phyloP scores from a whole-genome alignment of 2,113 vertebrate genomes.

The Oreamnos americanus region DNA sequence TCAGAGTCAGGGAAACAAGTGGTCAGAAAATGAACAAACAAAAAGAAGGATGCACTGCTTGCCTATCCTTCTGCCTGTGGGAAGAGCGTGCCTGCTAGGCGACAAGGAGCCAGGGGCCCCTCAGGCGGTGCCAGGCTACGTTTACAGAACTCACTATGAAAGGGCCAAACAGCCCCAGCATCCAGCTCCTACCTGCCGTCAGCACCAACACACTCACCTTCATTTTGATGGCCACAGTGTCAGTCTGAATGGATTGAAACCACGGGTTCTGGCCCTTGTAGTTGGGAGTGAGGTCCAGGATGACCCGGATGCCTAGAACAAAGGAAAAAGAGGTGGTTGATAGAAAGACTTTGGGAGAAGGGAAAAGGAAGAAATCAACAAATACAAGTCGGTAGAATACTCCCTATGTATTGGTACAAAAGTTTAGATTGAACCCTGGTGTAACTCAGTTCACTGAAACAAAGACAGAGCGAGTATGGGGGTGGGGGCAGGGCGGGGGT shows the following conservation, averaged over 20 bases:
- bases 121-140: background rate
- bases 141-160: background rate
- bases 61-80: background rate
- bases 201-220: slow-evolving; percentile 52
- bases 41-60: background rate
- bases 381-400: background rate
- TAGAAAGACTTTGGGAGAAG: background rate
- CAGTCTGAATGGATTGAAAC: slow-evolving; percentile 72
- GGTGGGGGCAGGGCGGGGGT: too few relatives aligned
- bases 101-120: background rate
- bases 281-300: slow-evolving; percentile 91
- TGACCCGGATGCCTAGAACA: slow-evolving; percentile 84
- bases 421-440: background rate
- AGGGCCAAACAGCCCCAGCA: background rate
- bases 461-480: background rate
- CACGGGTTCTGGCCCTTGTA: slow-evolving; percentile 75
- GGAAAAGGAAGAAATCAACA: background rate
- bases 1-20: background rate
- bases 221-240: slow-evolving; percentile 33
- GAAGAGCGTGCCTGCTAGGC: background rate
- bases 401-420: background rate
- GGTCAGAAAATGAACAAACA: background rate
- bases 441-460: background rate
- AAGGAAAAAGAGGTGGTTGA: background rate
- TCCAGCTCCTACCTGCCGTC: too few relatives aligned